Percentiles rank a stretch among this genome's conserved stretches.
phyloP scores from a whole-genome alignment of 2,797 vertebrate species.

The Myotis findleyi region DNA sequence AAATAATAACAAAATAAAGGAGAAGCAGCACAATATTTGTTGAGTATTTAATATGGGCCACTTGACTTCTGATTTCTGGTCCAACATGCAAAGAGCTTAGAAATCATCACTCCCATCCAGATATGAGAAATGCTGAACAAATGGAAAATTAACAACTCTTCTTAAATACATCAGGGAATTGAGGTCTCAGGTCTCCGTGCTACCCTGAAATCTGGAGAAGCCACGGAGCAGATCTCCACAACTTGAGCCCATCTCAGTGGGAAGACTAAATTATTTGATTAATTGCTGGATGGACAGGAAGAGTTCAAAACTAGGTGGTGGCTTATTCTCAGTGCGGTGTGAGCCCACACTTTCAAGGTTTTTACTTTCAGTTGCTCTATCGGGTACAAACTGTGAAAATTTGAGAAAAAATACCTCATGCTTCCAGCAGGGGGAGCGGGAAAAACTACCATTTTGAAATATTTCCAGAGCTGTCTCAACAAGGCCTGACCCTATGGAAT shows the following conservation, averaged over 20 bases:
- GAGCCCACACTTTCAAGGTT: neutral
- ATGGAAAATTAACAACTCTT: neutral
- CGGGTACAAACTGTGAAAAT: neutral
- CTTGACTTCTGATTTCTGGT: conserved; percentile 15
- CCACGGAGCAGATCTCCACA: too few relatives aligned
- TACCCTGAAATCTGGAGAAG: neutral
- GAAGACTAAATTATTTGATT: neutral
- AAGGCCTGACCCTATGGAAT: neutral
- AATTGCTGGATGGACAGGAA: neutral
- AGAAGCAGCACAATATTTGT: neutral
- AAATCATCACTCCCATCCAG: neutral
- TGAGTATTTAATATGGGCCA: neutral
- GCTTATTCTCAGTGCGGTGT: neutral
- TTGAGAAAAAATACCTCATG: neutral
- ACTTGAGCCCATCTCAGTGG: neutral
- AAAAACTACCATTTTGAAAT: neutral
- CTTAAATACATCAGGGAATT: neutral
- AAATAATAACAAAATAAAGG: neutral
- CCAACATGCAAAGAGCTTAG: neutral
- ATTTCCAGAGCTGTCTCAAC: neutral
- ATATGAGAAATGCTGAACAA: neutral
- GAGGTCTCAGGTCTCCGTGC: neutral
- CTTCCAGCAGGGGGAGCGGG: neutral
- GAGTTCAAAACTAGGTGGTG: neutral
- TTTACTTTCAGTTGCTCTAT: neutral